Percentiles rank a stretch among this genome's conserved stretches.
Conservation (phyloP, 2,888 invertebrate genomes). For the Melipona beecheii region DNA sequence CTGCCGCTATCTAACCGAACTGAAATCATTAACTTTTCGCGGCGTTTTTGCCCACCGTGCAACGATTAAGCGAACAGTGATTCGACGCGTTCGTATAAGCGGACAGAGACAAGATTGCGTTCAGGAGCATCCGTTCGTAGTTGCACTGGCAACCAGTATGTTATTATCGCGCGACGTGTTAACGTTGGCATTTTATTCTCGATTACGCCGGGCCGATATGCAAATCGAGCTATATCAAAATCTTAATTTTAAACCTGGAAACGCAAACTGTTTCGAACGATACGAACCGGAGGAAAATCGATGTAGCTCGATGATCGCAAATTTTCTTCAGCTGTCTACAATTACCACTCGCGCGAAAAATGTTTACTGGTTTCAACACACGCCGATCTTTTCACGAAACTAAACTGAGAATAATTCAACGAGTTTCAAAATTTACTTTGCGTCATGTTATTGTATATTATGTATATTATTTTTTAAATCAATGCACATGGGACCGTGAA, state of each 20-base stretch:
- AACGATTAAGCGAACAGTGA: slow-evolving; percentile 22
- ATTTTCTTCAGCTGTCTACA: no score
- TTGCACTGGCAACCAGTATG: slow-evolving; percentile 8
- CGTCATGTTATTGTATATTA: no score
- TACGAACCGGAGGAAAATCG: neutral
- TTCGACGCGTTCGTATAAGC: slow-evolving; percentile 10
- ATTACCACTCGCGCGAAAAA: no score
- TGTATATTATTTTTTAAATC: no score
- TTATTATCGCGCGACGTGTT: slow-evolving; percentile 16
- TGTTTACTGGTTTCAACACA: no score
- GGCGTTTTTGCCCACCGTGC: slow-evolving; percentile 10
- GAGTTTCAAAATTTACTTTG: no score
- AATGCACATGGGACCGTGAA: no score
- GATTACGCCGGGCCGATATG: slow-evolving; percentile 19
- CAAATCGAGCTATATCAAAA: slow-evolving; percentile 12
- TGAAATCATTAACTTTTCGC: slow-evolving; percentile 14
- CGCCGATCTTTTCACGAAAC: no score
- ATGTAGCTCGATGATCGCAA: no score
- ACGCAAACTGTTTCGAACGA: neutral
- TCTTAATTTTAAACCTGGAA: slow-evolving; percentile 12
- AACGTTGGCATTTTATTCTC: slow-evolving; percentile 33
- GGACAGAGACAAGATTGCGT: slow-evolving; percentile 2
- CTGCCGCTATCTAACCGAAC: neutral
- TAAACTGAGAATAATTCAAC: no score
- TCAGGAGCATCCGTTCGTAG: slow-evolving; percentile 4